Percentiles rank a stretch among this genome's conserved stretches.
Evolutionary conservation across 1,140 invertebrate species (phyloP).

Genomic region (Lepidurus couesii): DNA sequence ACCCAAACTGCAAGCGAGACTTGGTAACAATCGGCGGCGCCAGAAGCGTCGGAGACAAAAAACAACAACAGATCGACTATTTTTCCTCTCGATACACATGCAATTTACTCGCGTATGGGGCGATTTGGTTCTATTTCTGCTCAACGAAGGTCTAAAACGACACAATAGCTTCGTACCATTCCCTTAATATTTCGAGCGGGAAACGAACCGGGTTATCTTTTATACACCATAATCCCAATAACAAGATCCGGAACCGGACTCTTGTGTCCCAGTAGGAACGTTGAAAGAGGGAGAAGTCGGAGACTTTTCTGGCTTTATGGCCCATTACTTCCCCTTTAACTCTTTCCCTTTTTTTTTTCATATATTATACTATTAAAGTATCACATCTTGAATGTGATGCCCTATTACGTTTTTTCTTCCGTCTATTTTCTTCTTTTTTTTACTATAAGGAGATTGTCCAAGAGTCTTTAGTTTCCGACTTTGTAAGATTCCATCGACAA

Average conservation of each 20-base stretch:
- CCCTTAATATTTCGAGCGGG: background rate
- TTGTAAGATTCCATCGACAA: background rate
- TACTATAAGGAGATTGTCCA: background rate
- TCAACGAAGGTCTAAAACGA: background rate
- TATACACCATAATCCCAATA: slow-evolving; percentile 1
- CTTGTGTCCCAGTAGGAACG: background rate
- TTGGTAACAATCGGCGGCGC: background rate
- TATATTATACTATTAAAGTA: background rate
- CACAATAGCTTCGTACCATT: background rate
- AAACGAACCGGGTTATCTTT: background rate
- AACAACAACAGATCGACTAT: background rate
- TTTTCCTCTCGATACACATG: background rate
- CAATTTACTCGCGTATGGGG: background rate
- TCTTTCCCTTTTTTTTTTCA: background rate
- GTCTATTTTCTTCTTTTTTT: background rate
- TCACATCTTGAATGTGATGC: slow-evolving; percentile 12
- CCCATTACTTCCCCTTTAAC: slow-evolving; percentile 18
- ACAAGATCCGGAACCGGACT: slow-evolving; percentile 7
- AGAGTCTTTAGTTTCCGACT: background rate
- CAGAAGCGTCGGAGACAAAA: background rate
- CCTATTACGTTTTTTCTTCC: background rate
- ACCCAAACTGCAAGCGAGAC: background rate
- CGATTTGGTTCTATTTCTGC: background rate
- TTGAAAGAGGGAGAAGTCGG: background rate
- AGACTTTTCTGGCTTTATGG: slow-evolving; percentile 22